Conservation (phyloP, 2,888 invertebrate genomes). For the Drosophila tripunctata region DNA sequence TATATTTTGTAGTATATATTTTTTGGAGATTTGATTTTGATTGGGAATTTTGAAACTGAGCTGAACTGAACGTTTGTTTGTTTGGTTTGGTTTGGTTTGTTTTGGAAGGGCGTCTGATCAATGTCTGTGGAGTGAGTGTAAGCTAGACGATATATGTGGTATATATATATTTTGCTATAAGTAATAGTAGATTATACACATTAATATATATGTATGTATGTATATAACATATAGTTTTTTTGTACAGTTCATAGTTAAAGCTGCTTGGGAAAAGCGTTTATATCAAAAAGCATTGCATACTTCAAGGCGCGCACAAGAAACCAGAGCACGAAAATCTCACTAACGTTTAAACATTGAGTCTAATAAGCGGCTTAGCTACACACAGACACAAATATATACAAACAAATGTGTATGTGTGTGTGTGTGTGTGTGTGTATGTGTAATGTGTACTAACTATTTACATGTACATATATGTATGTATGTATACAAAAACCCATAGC, state of each 20-base stretch:
- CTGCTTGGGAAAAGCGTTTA: too few species aligned
- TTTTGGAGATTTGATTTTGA: slow-evolving; percentile 15
- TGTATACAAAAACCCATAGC: slow-evolving; percentile 30
- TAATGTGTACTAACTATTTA: slow-evolving; percentile 19
- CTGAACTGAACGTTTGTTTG: slow-evolving; percentile 45
- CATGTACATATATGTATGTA: slow-evolving; percentile 4
- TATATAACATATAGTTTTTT: not conserved
- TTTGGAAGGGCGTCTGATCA: slow-evolving; percentile 29
- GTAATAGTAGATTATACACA: slow-evolving; percentile 2
- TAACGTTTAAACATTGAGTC: slow-evolving; percentile 37
- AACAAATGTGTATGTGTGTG: slow-evolving; percentile 6
- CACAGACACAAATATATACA: slow-evolving; percentile 29
- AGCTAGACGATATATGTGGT: slow-evolving; percentile 30
- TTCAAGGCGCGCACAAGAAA: slow-evolving; percentile 50
- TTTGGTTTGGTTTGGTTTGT: too few species aligned
- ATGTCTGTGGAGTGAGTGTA: slow-evolving; percentile 27
- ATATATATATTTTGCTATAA: too few species aligned
- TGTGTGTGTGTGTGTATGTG: slow-evolving; percentile 21
- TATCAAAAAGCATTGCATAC: slow-evolving; percentile 66
- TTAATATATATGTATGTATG: too few species aligned
- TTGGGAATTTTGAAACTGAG: slow-evolving; percentile 29
- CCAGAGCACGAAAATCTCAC: slow-evolving; percentile 24
- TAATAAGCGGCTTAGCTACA: slow-evolving; percentile 38
- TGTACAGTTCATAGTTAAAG: slow-evolving; percentile 11
- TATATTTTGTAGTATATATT: not conserved